These are phyloP conservation scores for Pelvicachromis taeniatus DNA, from an alignment of 2,113 vertebrate genomes.

Conservation along the genomic window DNA sequence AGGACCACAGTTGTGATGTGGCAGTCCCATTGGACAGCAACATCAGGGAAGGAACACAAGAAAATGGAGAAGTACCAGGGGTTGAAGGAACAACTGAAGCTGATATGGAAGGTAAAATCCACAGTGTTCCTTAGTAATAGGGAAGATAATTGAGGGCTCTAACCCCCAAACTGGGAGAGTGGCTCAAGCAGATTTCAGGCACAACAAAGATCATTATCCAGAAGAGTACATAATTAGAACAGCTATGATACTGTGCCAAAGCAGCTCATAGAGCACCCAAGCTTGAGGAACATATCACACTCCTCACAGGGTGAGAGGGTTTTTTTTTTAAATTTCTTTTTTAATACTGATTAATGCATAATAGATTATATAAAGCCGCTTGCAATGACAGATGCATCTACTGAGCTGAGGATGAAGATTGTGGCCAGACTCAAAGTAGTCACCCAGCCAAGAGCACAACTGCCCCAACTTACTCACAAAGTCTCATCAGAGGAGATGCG, in stretches of 20 bases:
- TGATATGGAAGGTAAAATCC: neutral
- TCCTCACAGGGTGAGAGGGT: neutral
- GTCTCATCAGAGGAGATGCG: neutral
- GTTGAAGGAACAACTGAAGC: neutral
- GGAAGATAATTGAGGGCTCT: neutral
- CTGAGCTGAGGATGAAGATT: neutral
- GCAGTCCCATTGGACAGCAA: neutral
- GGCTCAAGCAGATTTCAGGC: neutral
- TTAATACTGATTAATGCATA: neutral
- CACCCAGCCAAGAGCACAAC: neutral
- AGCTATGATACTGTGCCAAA: neutral
- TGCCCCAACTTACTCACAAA: neutral
- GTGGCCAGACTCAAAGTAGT: neutral
- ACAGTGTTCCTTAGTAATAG: neutral
- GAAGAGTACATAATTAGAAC: neutral
- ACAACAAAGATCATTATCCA: neutral
- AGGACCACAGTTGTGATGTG: neutral
- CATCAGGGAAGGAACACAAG: neutral
- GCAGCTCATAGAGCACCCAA: neutral
- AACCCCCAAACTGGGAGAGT: neutral
- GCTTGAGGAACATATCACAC: neutral
- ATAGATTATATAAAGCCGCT: neutral
- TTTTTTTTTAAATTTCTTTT: fast-evolving
- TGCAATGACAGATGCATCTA: neutral
- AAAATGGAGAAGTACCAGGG: neutral